Conservation (phyloP, 1,140 invertebrate species). For the Trypoxylus dichotomus region DNA sequence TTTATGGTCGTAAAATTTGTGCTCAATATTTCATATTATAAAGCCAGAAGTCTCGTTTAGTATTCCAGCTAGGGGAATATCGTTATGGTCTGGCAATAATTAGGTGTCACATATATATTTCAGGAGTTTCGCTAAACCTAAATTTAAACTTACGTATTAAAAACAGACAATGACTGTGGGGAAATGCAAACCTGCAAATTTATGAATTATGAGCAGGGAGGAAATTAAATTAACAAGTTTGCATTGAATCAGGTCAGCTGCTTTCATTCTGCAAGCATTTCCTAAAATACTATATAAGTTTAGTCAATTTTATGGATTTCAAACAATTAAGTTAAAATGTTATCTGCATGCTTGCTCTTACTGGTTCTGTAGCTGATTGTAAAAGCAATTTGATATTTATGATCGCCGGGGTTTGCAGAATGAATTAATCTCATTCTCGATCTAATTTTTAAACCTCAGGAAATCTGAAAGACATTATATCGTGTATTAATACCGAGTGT, state of each 20-base stretch:
- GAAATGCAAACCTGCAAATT: slow-evolving; percentile 3
- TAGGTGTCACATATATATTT: slow-evolving; percentile 25
- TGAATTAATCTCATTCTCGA: no score
- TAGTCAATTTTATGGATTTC: no score
- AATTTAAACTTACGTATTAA: slow-evolving; percentile 3
- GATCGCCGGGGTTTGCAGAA: neutral
- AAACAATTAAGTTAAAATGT: no score
- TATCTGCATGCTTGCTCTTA: no score
- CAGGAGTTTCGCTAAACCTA: neutral
- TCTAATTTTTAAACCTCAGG: no score
- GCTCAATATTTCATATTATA: slow-evolving; percentile 8
- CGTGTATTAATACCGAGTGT: no score
- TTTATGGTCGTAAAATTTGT: slow-evolving; percentile 25
- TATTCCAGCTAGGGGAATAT: slow-evolving; percentile 13
- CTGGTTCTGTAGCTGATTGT: no score
- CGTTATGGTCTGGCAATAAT: slow-evolving; percentile 24
- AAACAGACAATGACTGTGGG: slow-evolving; percentile 5
- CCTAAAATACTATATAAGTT: no score
- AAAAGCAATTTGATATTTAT: no score
- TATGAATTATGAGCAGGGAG: neutral
- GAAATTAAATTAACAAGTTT: neutral
- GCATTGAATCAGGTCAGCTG: neutral
- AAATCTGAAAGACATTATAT: no score
- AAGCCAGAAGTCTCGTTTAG: slow-evolving; percentile 11
- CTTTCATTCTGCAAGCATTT: neutral